These are phyloP conservation scores for Zaprionus lachaisei DNA, from an alignment of 1,140 invertebrate genomes.

Conservation along the genomic window DNA sequence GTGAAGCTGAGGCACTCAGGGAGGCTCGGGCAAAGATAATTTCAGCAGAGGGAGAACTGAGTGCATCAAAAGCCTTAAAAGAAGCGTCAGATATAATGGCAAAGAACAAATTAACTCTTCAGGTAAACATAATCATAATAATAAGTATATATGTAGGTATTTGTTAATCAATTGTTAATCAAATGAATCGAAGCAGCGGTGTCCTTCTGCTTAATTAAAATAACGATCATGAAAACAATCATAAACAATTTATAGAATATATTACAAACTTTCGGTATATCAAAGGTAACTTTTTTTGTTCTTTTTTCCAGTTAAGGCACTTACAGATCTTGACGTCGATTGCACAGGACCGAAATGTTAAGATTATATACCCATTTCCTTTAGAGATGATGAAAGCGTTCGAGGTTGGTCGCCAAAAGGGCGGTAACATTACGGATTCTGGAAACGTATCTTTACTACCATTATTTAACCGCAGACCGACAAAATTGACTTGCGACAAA, in stretches of 20 bases:
- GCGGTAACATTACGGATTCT: background rate
- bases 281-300: background rate
- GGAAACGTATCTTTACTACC: background rate
- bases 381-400: conserved; percentile 87
- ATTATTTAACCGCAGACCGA: background rate
- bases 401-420: conserved; percentile 6
- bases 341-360: conserved; percentile 98
- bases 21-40: conserved; percentile 91
- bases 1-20: conserved; percentile 92
- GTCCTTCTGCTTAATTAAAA: too few species aligned
- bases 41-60: conserved; percentile 93
- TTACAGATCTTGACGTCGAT: conserved; percentile 95
- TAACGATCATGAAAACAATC: too few species aligned
- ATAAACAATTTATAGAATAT: too few species aligned
- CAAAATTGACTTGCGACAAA: background rate
- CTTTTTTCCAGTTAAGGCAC: conserved; percentile 56
- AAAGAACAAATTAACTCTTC: conserved; percentile 93
- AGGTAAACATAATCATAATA: conserved; percentile 85
- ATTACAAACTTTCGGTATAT: too few species aligned
- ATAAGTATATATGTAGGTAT: too few species aligned
- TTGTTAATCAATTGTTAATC: too few species aligned
- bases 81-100: conserved; percentile 97
- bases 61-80: conserved; percentile 93
- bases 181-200: too few species aligned
- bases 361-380: conserved; percentile 97